phyloP scores from a whole-genome alignment of 2,797 vertebrate species.

The Gallinago nigripennis region DNA sequence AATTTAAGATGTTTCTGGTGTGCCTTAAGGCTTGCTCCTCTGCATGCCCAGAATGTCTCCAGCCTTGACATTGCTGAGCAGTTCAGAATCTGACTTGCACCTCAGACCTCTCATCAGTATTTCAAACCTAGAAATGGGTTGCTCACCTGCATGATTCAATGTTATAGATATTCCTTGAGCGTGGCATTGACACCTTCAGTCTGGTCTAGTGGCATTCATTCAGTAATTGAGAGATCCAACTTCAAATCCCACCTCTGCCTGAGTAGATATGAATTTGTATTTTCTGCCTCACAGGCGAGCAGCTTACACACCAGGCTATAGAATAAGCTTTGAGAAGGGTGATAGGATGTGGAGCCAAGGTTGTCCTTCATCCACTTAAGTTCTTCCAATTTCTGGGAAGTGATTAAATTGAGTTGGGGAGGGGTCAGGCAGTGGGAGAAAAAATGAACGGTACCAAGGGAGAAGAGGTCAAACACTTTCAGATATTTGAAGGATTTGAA shows the following conservation, averaged over 20 bases:
- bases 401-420: neutral
- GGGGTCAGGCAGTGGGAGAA: neutral
- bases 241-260: neutral
- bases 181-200: fast-evolving
- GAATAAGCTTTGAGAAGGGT: neutral
- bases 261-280: neutral
- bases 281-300: neutral
- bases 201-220: neutral
- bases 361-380: neutral
- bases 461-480: neutral
- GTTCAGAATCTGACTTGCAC: neutral
- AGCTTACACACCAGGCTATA: neutral
- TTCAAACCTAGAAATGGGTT: neutral
- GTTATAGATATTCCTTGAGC: neutral
- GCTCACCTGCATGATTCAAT: neutral
- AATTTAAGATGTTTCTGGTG: neutral
- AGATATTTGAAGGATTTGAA: neutral
- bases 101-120: neutral
- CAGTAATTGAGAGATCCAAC: neutral
- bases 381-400: neutral
- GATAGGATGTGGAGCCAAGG: neutral
- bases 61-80: neutral
- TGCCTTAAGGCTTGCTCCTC: neutral
- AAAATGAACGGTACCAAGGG: neutral
- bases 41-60: neutral